Percentiles rank a stretch among this genome's conserved stretches.
phyloP scores from a whole-genome alignment of 2,113 vertebrate species.

The Rhipidura dahli region DNA sequence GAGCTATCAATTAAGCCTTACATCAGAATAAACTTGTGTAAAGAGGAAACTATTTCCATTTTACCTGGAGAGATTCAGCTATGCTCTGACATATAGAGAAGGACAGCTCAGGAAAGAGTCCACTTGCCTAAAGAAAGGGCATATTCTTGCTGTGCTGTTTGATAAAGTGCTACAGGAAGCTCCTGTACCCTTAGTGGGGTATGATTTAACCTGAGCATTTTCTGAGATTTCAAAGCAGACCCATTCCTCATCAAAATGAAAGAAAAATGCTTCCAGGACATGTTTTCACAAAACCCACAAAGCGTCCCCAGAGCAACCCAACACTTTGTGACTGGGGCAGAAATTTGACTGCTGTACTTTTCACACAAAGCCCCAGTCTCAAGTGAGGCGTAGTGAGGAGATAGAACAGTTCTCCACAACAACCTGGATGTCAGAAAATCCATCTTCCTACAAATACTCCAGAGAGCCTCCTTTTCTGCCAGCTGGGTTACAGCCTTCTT shows the following conservation, averaged over 20 bases:
- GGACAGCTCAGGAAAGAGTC: neutral
- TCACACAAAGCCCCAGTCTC: neutral
- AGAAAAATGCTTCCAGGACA: neutral
- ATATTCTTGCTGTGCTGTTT: neutral
- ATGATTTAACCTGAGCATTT: neutral
- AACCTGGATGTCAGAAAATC: neutral
- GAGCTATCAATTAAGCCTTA: constrained; percentile 57
- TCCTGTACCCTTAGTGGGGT: neutral
- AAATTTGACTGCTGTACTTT: neutral
- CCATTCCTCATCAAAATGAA: neutral
- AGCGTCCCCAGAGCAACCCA: neutral
- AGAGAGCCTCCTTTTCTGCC: neutral
- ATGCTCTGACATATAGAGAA: neutral
- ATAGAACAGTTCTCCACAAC: neutral
- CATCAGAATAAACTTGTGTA: constrained; percentile 40
- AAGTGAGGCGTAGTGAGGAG: neutral
- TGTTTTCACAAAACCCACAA: neutral
- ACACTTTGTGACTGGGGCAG: neutral
- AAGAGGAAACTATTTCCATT: constrained; percentile 29
- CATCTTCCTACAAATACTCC: neutral
- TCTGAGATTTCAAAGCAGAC: neutral
- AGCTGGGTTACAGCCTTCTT: neutral
- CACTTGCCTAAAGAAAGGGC: neutral
- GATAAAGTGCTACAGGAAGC: neutral
- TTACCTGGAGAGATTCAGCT: neutral